Percentiles rank a stretch among this genome's conserved stretches.
phyloP scores from a whole-genome alignment of 92 coral and sea anemone genomes.

The Plumapathes pennacea region DNA sequence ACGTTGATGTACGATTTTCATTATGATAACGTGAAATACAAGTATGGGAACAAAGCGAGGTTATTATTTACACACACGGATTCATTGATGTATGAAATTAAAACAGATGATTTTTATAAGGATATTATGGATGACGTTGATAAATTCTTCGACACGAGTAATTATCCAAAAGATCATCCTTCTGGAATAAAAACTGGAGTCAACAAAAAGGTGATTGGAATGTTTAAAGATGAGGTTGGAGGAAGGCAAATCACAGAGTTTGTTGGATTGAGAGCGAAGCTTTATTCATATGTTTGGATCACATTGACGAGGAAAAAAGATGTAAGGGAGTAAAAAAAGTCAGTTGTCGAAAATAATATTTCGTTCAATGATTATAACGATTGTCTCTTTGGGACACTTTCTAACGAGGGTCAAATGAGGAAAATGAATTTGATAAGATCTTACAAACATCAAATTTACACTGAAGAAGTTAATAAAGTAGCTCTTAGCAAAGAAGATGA shows the following conservation, averaged over 20 bases:
- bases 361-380: too few relatives aligned
- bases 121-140: neutral
- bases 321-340: too few relatives aligned
- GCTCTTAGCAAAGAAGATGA: too few relatives aligned
- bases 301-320: too few relatives aligned
- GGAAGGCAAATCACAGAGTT: slow-evolving; percentile 1
- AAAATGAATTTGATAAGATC: too few relatives aligned
- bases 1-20: neutral
- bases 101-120: neutral
- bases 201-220: slow-evolving; percentile 3
- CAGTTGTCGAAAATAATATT: too few relatives aligned
- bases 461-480: too few relatives aligned
- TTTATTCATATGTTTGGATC: too few relatives aligned
- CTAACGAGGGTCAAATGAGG: too few relatives aligned
- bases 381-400: too few relatives aligned
- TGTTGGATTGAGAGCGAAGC: too few relatives aligned
- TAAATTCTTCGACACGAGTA: neutral
- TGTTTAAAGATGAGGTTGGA: neutral
- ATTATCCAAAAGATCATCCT: neutral
- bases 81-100: neutral
- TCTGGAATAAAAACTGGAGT: neutral
- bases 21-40: neutral
- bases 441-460: too few relatives aligned
- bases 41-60: neutral
- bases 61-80: neutral